These are phyloP conservation scores for Centrocercus urophasianus DNA, from an alignment of 2,113 vertebrate species.

Conservation along the genomic window DNA sequence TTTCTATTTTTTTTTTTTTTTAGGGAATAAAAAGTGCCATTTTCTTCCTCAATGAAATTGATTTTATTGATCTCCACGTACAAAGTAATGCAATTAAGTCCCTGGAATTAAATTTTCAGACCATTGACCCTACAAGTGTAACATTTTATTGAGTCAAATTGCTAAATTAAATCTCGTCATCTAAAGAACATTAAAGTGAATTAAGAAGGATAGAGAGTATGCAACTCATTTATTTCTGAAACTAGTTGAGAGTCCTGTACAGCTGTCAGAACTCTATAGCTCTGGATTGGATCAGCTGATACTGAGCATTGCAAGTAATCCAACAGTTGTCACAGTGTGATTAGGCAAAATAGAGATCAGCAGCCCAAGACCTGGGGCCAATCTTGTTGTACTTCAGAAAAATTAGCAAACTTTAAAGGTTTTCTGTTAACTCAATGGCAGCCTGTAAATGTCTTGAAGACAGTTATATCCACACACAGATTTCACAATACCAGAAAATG, in stretches of 20 bases:
- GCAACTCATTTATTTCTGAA: constrained; percentile 75
- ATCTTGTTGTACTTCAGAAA: constrained; percentile 16
- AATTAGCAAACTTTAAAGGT: constrained; percentile 42
- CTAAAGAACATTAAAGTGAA: constrained; percentile 83
- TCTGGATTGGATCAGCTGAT: background rate
- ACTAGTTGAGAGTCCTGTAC: constrained; percentile 32
- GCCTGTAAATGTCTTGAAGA: background rate
- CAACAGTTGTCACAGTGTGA: background rate
- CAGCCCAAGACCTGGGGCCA: background rate
- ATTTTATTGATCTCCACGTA: constrained; percentile 87
- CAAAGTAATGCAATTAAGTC: constrained; percentile 91
- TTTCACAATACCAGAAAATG: background rate
- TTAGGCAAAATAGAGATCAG: constrained; percentile 3
- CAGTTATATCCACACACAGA: background rate
- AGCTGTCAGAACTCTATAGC: constrained; percentile 45
- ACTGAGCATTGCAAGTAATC: background rate
- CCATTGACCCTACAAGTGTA: constrained; percentile 88
- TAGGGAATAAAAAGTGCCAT: constrained; percentile 70
- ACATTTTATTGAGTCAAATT: constrained; percentile 89
- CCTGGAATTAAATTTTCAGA: constrained; percentile 91
- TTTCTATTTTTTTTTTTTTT: constrained; percentile 54
- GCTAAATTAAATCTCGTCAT: constrained; percentile 87
- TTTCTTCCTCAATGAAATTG: constrained; percentile 84
- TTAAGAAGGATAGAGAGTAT: constrained; percentile 77
- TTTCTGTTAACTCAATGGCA: background rate